Evolutionary conservation across 2,113 vertebrate genomes (phyloP), one percentile per base, ranked within the genome.

Genomic region (Bolborhynchus lineola): DNA sequence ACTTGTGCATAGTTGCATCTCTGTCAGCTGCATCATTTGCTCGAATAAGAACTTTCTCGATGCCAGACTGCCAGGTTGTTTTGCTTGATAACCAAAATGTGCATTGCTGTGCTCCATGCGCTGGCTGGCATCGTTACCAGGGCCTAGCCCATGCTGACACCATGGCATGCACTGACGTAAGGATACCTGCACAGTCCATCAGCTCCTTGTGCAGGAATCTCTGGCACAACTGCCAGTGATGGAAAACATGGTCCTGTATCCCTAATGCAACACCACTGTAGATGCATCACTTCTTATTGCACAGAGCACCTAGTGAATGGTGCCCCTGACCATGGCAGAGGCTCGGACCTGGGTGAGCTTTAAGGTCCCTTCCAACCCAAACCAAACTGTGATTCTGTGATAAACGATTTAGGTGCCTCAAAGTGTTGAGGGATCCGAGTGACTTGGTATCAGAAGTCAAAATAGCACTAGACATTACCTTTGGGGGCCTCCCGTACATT

Each of bases 101-200:
- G 14, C 57, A 59, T 59, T 59, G 20, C 57, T 35, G 21, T 19
- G 42, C 25, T 65, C 28, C 41, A 14, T 7, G n/a, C 1, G 0
- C n/a, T 5, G 5, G 10, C 84, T 78, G 88, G 10, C 26, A 50
- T 25, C 42, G 44, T 35, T 76, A 92, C 33, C 67, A 68, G 67
- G 3, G 39, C 18, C n/a, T 11, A 1, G 3, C 24, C 77, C 52
- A 50, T 25, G 39, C 60, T 92, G 55, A 23, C 60, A 67, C 14
- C 3, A 7, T 0, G 1, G 7, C 0, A 1, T 37, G 24, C 26
- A 31, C 19, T 62, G 39, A 25, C 39, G 29, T 11, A 35, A n/a
- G 26, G 25, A 77, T 13, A 82, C 14, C 63, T 44, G 33, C 67
- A 46, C 15, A 24, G 28, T 6, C n/a, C 8, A 6, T 19, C 16